These are phyloP conservation scores for Drosophila orosa DNA, from an alignment of 1,140 invertebrate species.

Conservation along the genomic window DNA sequence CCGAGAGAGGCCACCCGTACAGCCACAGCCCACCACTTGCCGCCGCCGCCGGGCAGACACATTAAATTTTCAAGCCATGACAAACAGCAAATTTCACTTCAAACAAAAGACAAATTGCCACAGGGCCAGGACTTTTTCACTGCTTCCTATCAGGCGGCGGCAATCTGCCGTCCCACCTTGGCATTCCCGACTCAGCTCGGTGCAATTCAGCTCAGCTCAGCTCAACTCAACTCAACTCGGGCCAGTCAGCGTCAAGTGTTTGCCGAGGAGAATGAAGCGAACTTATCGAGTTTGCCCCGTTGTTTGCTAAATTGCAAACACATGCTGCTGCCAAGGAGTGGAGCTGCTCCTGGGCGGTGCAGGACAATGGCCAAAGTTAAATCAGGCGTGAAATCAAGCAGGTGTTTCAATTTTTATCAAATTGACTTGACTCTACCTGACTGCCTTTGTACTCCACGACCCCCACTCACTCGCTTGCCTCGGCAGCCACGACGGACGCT, in stretches of 20 bases:
- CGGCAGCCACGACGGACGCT: conserved; percentile 11
- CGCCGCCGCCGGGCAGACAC: conserved; percentile 35
- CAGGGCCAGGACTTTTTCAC: conserved; percentile 56
- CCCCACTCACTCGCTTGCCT: not conserved
- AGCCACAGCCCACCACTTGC: not conserved
- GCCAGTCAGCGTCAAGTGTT: conserved; percentile 67
- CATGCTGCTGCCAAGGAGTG: conserved; percentile 62
- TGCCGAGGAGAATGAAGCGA: conserved; percentile 66
- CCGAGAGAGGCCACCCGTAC: not conserved
- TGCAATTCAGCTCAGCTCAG: conserved; percentile 4
- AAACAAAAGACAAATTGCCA: conserved; percentile 81
- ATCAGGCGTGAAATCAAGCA: conserved; percentile 82
- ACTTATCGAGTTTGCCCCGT: conserved; percentile 70
- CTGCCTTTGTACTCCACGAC: conserved; percentile 11
- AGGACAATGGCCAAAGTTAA: conserved; percentile 78
- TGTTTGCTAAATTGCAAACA: conserved; percentile 82
- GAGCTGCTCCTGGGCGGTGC: conserved; percentile 26
- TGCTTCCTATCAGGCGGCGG: conserved; percentile 57
- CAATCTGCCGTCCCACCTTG: conserved; percentile 61
- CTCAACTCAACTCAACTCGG: conserved; percentile 11
- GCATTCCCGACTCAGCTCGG: conserved; percentile 32
- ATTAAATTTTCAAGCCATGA: conserved; percentile 67
- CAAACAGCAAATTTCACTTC: conserved; percentile 81
- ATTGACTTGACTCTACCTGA: conserved; percentile 72
- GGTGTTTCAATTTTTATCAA: conserved; percentile 82